phyloP scores from a whole-genome alignment of 2,113 vertebrate species.

The Psilopsiagon aymara region DNA sequence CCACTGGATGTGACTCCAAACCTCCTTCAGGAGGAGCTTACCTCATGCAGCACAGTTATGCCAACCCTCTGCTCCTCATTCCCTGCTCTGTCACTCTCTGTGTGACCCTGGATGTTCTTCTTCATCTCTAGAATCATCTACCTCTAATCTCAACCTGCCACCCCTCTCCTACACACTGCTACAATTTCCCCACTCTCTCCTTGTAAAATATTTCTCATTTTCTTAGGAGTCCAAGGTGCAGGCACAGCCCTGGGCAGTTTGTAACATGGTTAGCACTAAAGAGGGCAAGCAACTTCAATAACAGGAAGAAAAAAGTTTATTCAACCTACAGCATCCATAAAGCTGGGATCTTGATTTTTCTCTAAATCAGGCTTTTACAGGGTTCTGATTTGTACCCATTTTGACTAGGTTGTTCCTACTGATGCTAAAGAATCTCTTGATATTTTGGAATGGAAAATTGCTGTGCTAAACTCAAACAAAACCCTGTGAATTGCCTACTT shows the following conservation, averaged over 20 bases:
- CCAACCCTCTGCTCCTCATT: neutral
- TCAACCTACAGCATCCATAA: neutral
- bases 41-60: neutral
- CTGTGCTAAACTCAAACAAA: neutral
- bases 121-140: neutral
- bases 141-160: neutral
- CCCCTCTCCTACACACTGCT: neutral
- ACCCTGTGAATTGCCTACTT: neutral
- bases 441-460: constrained; percentile 20
- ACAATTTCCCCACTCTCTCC: neutral
- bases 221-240: neutral
- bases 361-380: neutral
- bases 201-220: neutral
- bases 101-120: neutral
- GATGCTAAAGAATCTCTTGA: neutral
- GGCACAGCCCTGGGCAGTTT: neutral
- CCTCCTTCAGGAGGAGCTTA: neutral
- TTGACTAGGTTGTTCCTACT: neutral
- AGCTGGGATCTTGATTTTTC: neutral
- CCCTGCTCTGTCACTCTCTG: neutral
- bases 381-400: neutral
- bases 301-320: neutral
- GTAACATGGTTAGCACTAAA: neutral
- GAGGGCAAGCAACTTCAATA: neutral
- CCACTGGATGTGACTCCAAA: neutral